phyloP scores from a whole-genome alignment of 2,888 invertebrate species.

The Ophioninae sp. region DNA sequence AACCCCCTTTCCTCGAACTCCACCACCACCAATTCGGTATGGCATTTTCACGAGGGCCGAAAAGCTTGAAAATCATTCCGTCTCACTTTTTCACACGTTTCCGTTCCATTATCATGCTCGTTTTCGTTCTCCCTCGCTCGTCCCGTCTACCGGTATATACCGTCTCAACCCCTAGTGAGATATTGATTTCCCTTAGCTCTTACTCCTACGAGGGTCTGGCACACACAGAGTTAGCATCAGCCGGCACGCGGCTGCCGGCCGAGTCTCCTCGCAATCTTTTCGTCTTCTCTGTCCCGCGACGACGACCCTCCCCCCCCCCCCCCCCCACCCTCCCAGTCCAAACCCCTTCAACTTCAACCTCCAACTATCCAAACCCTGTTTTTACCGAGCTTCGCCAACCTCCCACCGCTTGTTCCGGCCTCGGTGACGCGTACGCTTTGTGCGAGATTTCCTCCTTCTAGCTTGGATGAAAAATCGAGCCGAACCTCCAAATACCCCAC shows the following conservation, averaged over 20 bases:
- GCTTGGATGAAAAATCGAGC: constrained; percentile 24
- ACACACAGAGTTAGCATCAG: constrained; percentile 66
- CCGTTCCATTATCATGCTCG: constrained; percentile 64
- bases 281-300: constrained; percentile 38
- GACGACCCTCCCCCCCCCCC: too few species aligned
- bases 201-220: constrained; percentile 79
- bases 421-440: constrained; percentile 42
- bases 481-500: too few species aligned
- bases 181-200: constrained; percentile 80
- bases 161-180: constrained; percentile 78
- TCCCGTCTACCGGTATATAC: constrained; percentile 43
- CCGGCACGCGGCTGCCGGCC: constrained; percentile 68
- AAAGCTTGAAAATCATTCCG: constrained; percentile 44
- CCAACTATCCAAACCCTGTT: too few species aligned
- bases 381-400: too few species aligned
- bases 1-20: too few species aligned
- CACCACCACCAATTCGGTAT: background rate
- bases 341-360: background rate
- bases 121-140: constrained; percentile 64
- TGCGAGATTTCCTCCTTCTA: constrained; percentile 33
- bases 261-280: constrained; percentile 60
- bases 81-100: constrained; percentile 56
- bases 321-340: background rate
- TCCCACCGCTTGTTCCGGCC: background rate
- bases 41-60: constrained; percentile 42